phyloP scores from a whole-genome alignment of 1,140 invertebrate species.

The Drosophila orena region DNA sequence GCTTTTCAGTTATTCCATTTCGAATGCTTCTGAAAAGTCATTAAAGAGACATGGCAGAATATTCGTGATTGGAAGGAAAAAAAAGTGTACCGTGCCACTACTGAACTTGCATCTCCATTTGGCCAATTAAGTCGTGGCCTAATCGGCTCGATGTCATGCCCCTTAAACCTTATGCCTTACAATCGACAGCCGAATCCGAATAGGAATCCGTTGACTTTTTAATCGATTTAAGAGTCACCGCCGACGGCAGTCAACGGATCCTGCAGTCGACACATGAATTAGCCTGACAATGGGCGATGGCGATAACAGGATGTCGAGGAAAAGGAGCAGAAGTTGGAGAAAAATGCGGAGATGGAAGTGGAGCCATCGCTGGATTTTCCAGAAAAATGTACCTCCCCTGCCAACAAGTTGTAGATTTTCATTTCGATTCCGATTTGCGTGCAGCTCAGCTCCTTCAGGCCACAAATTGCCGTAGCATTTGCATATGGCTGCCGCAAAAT shows the following conservation, averaged over 20 bases:
- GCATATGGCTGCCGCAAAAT: conserved; percentile 38
- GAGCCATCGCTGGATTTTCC: conserved; percentile 33
- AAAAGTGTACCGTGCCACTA: too few relatives aligned
- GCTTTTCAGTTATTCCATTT: too few relatives aligned
- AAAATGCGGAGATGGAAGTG: conserved; percentile 9
- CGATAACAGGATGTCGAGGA: conserved; percentile 40
- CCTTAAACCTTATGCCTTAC: conserved; percentile 24
- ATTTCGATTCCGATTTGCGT: conserved; percentile 71
- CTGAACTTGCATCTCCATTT: too few relatives aligned
- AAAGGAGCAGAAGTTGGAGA: conserved; percentile 11
- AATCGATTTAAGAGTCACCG: conserved; percentile 68
- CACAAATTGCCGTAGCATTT: conserved; percentile 65
- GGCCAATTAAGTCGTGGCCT: conserved; percentile 32
- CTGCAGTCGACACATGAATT: conserved; percentile 81
- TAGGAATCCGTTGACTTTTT: conserved; percentile 65
- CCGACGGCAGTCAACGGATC: conserved; percentile 34
- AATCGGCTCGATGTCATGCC: conserved; percentile 12
- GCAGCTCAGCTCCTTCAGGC: conserved; percentile 24
- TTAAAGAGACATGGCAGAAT: too few relatives aligned
- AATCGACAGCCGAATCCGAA: conserved; percentile 19
- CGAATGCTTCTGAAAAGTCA: too few relatives aligned
- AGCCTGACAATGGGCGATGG: conserved; percentile 66
- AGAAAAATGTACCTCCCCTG: conserved; percentile 15
- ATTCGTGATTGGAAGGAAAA: too few relatives aligned
- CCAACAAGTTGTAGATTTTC: conserved; percentile 78